Evolutionary conservation across 2,113 vertebrate genomes (phyloP).

Genomic region (Psilopsiagon aymara): DNA sequence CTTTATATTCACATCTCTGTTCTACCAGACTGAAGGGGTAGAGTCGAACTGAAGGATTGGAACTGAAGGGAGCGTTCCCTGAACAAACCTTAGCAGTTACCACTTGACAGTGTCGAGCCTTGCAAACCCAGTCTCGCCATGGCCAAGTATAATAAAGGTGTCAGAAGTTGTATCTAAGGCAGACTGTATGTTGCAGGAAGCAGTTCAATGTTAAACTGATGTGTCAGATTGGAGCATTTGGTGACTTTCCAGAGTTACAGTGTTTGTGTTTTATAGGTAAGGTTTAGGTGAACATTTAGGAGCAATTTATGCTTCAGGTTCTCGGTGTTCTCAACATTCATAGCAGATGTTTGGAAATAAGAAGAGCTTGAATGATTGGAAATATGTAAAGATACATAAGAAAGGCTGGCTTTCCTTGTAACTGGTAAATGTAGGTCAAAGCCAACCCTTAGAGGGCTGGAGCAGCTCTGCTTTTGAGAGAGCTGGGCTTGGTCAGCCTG

Average conservation of each 20-base stretch:
- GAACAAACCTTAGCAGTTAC: fast-evolving
- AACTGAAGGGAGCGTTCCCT: not conserved
- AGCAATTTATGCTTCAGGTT: not conserved
- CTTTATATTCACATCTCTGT: not conserved
- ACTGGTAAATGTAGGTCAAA: not conserved
- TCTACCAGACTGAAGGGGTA: not conserved
- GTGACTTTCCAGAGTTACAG: not conserved
- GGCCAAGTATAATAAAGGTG: not conserved
- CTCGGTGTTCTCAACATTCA: not conserved
- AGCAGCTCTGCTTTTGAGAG: not conserved
- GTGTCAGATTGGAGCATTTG: not conserved
- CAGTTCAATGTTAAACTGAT: not conserved
- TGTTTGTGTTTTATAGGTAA: fast-evolving
- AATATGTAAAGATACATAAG: not conserved
- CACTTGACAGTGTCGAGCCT: not conserved
- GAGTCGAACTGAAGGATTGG: not conserved
- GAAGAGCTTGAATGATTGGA: not conserved
- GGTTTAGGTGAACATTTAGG: not conserved
- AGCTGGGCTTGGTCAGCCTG: not conserved
- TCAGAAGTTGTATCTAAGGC: not conserved
- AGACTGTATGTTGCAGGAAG: not conserved
- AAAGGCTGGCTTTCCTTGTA: not conserved
- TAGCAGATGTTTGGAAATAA: not conserved
- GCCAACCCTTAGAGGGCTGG: not conserved
- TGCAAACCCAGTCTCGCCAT: not conserved